Evolutionary conservation across 2,113 vertebrate genomes (phyloP).

Genomic region (Formicarius rufipectus): DNA sequence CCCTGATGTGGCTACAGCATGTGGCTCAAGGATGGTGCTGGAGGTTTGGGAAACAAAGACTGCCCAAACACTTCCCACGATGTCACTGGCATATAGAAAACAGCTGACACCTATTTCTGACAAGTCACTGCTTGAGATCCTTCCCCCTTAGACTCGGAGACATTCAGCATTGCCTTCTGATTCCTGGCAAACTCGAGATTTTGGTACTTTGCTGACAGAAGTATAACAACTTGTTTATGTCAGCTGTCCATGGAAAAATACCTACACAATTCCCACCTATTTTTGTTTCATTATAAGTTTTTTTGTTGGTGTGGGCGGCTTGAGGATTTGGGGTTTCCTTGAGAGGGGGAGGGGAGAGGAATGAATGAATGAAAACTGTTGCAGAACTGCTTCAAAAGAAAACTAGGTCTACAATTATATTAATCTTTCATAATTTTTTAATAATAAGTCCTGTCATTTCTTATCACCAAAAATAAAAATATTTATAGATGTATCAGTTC

Average conservation of each 20-base stretch:
- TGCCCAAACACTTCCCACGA: background rate
- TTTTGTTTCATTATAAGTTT: background rate
- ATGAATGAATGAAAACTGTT: background rate
- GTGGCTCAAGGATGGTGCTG: background rate
- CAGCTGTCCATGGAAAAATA: background rate
- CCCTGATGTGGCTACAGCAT: background rate
- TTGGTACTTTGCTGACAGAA: background rate
- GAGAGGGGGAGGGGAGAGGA: rapidly evolving
- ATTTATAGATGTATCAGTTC: background rate
- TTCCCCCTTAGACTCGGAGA: background rate
- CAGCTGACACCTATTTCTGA: background rate
- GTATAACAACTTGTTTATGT: background rate
- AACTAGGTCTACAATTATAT: background rate
- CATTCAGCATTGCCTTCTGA: background rate
- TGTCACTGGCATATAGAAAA: background rate
- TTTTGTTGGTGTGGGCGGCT: background rate
- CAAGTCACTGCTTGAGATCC: background rate
- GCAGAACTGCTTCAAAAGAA: background rate
- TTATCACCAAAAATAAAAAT: background rate
- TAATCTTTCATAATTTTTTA: background rate
- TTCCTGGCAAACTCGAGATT: background rate
- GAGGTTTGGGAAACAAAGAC: background rate
- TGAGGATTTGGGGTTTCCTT: background rate
- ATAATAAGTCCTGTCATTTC: background rate
- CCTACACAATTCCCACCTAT: background rate